These are phyloP conservation scores for Alloplasta piceator DNA, from an alignment of 2,888 invertebrate genomes.

Conservation along the genomic window DNA sequence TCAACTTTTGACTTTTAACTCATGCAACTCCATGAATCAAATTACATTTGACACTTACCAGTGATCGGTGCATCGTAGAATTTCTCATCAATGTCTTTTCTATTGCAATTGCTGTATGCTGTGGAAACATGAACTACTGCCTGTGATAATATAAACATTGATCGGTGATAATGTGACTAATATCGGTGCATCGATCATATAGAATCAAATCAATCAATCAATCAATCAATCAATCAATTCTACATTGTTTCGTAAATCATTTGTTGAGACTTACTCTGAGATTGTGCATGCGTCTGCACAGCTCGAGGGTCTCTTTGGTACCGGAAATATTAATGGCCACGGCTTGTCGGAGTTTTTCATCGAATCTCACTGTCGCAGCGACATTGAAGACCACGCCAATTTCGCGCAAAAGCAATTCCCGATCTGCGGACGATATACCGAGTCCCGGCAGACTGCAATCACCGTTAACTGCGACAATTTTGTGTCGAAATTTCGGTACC, in stretches of 20 bases:
- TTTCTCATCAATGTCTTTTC: slow-evolving; percentile 80
- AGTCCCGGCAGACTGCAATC: slow-evolving; percentile 88
- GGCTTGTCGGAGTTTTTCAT: slow-evolving; percentile 91
- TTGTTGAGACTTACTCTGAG: slow-evolving; percentile 85
- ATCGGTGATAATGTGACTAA: no score
- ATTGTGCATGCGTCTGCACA: slow-evolving; percentile 89
- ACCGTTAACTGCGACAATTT: slow-evolving; percentile 88
- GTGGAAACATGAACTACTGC: slow-evolving; percentile 91
- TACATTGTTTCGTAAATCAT: background rate
- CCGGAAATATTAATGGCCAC: slow-evolving; percentile 92
- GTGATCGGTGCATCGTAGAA: slow-evolving; percentile 82
- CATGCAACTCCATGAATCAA: no score
- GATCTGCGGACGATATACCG: slow-evolving; percentile 86
- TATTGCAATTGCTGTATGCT: slow-evolving; percentile 90
- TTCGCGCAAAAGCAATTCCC: slow-evolving; percentile 86
- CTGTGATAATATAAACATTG: slow-evolving; percentile 79
- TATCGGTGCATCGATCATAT: background rate
- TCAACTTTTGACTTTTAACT: no score
- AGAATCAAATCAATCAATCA: no score
- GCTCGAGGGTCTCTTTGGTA: slow-evolving; percentile 89
- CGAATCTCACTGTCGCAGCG: slow-evolving; percentile 96
- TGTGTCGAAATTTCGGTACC: slow-evolving; percentile 86
- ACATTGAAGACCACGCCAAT: slow-evolving; percentile 91
- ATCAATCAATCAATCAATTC: no score
- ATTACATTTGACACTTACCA: slow-evolving; percentile 61